Evolutionary conservation across 2,888 invertebrate genomes (phyloP).

Genomic region (Troides helena): DNA sequence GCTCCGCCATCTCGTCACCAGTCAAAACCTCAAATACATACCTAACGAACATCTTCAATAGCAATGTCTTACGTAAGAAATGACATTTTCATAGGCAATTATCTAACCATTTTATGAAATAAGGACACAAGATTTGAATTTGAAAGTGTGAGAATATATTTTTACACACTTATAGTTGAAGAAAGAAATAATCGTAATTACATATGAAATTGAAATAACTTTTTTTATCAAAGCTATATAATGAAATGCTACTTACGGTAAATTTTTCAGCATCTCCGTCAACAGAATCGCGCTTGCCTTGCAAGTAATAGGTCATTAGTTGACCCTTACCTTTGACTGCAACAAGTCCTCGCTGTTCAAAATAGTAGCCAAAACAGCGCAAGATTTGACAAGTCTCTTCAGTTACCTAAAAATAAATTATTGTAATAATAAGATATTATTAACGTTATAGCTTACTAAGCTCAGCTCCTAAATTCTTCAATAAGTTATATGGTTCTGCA

Average conservation of each 20-base stretch:
- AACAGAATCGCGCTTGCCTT: conserved; percentile 75
- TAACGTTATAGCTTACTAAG: too few relatives aligned
- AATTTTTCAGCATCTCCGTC: conserved; percentile 37
- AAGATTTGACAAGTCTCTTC: conserved; percentile 96
- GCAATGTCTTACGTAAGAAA: conserved; percentile 22
- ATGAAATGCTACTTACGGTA: conserved; percentile 41
- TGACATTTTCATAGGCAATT: conserved; percentile 25
- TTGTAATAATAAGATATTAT: background rate
- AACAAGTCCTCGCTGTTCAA: conserved; percentile 96
- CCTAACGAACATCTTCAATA: conserved; percentile 9
- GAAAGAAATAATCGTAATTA: background rate
- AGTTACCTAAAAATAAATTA: conserved; percentile 85
- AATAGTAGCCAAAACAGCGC: conserved; percentile 93
- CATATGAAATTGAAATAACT: background rate
- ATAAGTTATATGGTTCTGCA: too few relatives aligned
- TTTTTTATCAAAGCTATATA: background rate
- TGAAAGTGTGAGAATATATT: conserved; percentile 11
- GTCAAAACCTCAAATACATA: conserved; percentile 9
- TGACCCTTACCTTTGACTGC: conserved; percentile 98
- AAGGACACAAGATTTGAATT: conserved; percentile 6
- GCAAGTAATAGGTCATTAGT: conserved; percentile 95
- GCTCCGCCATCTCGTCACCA: background rate
- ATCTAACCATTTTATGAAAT: conserved; percentile 22
- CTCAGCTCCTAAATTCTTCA: too few relatives aligned
- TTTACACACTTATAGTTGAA: background rate